Percentiles rank a stretch among this genome's conserved stretches.
Evolutionary conservation across 2,888 invertebrate genomes (phyloP).

Genomic region (Ichneumon xanthorius): DNA sequence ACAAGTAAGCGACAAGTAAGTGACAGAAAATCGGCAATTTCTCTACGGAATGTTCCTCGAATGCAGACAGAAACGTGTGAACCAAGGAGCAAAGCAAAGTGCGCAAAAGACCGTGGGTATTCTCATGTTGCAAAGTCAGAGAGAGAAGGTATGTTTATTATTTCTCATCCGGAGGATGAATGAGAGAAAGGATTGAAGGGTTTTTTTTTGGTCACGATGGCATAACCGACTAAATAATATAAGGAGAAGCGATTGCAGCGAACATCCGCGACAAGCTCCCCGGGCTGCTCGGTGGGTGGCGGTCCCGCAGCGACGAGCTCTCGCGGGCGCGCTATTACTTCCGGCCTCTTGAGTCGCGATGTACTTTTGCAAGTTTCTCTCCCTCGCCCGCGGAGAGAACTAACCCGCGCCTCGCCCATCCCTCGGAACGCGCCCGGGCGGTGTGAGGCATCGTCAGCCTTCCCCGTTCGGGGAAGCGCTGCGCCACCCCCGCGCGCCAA

Average conservation of each 20-base stretch:
- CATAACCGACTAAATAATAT: conserved; percentile 76
- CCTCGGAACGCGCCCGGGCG: neutral
- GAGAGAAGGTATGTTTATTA: too few species aligned
- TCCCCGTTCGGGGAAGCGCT: conserved; percentile 26
- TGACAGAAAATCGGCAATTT: too few species aligned
- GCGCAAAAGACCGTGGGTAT: too few species aligned
- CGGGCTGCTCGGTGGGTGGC: conserved; percentile 74
- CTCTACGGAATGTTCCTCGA: too few species aligned
- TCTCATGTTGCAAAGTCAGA: too few species aligned
- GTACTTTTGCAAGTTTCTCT: conserved; percentile 83
- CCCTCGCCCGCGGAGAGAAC: conserved; percentile 59
- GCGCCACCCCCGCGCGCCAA: conserved; percentile 54
- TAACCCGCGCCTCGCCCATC: conserved; percentile 48
- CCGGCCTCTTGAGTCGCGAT: conserved; percentile 83
- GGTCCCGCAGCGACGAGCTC: conserved; percentile 76
- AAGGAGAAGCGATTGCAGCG: conserved; percentile 35
- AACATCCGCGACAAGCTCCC: conserved; percentile 64
- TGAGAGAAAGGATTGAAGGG: neutral
- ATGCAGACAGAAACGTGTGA: too few species aligned
- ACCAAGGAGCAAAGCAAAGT: too few species aligned
- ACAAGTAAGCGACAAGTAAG: too few species aligned
- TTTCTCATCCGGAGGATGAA: too few species aligned
- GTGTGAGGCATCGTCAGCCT: conserved; percentile 38
- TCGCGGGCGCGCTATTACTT: conserved; percentile 80
- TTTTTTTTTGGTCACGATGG: neutral